Evolutionary conservation across 2,113 vertebrate genomes (phyloP).

Genomic region (Empidonax traillii): DNA sequence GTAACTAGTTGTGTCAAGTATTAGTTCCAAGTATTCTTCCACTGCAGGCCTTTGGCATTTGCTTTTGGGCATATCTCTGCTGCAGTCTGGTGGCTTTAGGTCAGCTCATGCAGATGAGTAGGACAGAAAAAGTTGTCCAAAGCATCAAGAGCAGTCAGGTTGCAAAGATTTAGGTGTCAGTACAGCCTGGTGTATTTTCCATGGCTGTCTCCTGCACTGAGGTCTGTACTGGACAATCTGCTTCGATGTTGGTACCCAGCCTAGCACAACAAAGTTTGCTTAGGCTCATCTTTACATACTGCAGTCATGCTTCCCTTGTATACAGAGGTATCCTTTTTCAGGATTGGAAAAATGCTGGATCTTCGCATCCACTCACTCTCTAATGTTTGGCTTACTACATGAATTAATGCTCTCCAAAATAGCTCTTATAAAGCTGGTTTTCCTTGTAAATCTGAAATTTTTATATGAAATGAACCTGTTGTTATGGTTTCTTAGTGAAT

Average conservation of each 20-base stretch:
- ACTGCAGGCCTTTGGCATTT: background rate
- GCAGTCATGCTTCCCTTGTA: background rate
- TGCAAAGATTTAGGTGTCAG: background rate
- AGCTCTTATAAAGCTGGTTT: background rate
- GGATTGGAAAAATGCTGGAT: background rate
- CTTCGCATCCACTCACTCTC: background rate
- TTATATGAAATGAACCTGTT: background rate
- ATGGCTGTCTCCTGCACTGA: background rate
- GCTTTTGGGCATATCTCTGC: background rate
- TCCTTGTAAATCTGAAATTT: background rate
- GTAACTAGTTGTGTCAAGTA: background rate
- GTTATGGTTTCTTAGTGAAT: background rate
- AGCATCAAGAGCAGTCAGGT: background rate
- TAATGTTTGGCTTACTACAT: background rate
- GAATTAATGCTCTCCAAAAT: background rate
- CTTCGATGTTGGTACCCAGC: background rate
- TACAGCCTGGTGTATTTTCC: background rate
- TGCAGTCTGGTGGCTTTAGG: background rate
- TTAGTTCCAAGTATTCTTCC: background rate
- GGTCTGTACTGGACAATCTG: background rate
- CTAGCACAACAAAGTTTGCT: background rate
- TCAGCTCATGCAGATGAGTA: background rate
- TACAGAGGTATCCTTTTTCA: background rate
- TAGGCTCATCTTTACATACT: background rate
- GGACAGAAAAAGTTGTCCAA: background rate